Base-by-base conservation (phyloP, 2,113 vertebrate genomes). In the Melanerpes aurifrons region DNA sequence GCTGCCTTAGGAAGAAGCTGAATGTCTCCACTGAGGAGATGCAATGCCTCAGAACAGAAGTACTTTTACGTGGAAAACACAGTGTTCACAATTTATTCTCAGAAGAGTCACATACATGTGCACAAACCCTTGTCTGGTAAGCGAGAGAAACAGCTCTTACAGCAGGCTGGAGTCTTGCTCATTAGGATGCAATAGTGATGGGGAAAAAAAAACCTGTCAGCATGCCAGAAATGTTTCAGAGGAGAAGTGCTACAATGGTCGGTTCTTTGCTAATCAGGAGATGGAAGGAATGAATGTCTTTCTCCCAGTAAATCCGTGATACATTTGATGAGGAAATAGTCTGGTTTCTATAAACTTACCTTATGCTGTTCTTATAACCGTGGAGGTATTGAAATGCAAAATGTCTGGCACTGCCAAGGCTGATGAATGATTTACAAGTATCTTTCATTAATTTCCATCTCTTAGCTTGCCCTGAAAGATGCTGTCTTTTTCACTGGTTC, bases 391-490 rank as follows among this genome's bases (percentile, higher is more conserved):
- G 85, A 94, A 92, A 96, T 92, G 87, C 79, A 83, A 86, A 96
- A 86, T 91, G 89, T 58, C 73, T 92, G 94, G 90, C 54, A 87
- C 89, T 93, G 93, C 86, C 88, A 93, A 84, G 86, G 66, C 79
- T 94, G 93, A 87, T 91, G 85, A 92, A 94, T 94, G 94, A 96
- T 96, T 94, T 96, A 95, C 91, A 94, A 93, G 82, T 75, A 73
- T 84, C 87, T 95, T 95, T 92, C 86, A 90, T 93, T 96, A 96
- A 94, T 94, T 95, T 96, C 83, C 53, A 50, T 92, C 71, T 94
- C 59, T 75, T 25, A 26, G 66, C 76, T 90, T 81, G 29, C 50
- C 15, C 68, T 80, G 89, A 82, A 80, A 95, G 92, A 77, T 73
- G 24, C 58, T 67, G 75, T 66, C 70, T 73, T 64, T 92, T 82